Evolutionary conservation across 2,113 vertebrate species (phyloP).

Genomic region (Brevimyrus niger): DNA sequence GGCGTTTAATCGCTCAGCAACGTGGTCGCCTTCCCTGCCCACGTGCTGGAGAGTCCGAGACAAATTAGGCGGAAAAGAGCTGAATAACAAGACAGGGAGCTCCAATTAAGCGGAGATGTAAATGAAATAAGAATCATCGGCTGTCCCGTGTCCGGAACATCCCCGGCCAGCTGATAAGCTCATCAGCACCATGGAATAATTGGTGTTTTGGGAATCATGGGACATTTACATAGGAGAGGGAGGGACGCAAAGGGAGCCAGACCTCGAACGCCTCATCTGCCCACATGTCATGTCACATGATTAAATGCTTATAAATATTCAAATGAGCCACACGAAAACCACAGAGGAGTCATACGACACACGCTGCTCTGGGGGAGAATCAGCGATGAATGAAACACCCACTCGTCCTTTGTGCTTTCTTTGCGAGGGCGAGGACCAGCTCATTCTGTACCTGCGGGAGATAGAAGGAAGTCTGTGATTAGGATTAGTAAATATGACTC

Average conservation of each 20-base stretch:
- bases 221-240: not conserved
- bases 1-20: not conserved
- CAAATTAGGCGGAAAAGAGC: not conserved
- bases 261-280: not conserved
- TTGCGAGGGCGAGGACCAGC: constrained; percentile 82
- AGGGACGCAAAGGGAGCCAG: not conserved
- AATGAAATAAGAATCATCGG: not conserved
- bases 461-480: not conserved
- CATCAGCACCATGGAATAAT: not conserved
- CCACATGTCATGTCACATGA: not conserved
- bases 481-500: too few relatives aligned
- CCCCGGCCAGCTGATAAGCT: not conserved
- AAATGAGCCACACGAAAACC: not conserved
- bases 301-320: not conserved
- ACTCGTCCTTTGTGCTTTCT: constrained; percentile 91
- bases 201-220: constrained; percentile 5
- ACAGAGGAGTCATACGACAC: not conserved
- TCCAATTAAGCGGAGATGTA: constrained; percentile 10
- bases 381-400: constrained; percentile 49
- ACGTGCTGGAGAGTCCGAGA: not conserved
- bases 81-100: not conserved
- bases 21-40: not conserved
- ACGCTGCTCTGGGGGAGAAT: not conserved
- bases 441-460: constrained; percentile 82
- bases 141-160: not conserved